A percentile compares a stretch with the other conserved stretches of the same genome.
Evolutionary conservation across 2,888 invertebrate genomes (phyloP).

Genomic region (Andricus quercusramuli): DNA sequence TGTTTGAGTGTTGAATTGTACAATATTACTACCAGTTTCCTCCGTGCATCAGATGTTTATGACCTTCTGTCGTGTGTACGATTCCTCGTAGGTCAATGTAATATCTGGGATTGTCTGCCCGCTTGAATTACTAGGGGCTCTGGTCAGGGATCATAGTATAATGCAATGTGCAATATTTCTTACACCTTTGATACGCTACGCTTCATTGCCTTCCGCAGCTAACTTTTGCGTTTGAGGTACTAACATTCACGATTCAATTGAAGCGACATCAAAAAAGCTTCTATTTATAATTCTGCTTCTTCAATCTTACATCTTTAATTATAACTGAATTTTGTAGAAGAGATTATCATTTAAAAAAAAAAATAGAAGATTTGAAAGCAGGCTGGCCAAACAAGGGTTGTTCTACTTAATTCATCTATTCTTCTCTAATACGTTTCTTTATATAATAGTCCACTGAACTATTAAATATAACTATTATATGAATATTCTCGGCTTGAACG

Average conservation of each 20-base stretch:
- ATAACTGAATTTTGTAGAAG: not conserved
- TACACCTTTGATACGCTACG: conserved; percentile 27
- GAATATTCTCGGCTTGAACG: too few species aligned
- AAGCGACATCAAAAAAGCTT: not conserved
- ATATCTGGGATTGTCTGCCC: conserved; percentile 38
- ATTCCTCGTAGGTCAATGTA: conserved; percentile 37
- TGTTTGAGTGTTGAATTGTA: conserved; percentile 29
- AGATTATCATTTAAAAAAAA: too few species aligned
- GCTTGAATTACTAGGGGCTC: conserved; percentile 35
- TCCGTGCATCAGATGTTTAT: conserved; percentile 31
- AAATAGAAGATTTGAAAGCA: too few species aligned
- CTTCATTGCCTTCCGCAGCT: not conserved
- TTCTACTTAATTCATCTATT: too few species aligned
- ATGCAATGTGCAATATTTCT: conserved; percentile 37
- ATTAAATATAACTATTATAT: too few species aligned
- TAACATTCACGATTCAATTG: not conserved
- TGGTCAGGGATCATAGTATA: conserved; percentile 32
- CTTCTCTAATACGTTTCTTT: too few species aligned
- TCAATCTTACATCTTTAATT: not conserved
- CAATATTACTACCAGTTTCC: conserved; percentile 39
- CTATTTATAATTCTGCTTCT: not conserved
- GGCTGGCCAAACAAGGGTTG: too few species aligned
- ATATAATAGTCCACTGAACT: too few species aligned
- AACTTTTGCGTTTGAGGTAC: not conserved
- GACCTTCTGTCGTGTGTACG: conserved; percentile 27